Conservation (phyloP, 2,888 invertebrate species). For the Anagyrus pseudococci region DNA sequence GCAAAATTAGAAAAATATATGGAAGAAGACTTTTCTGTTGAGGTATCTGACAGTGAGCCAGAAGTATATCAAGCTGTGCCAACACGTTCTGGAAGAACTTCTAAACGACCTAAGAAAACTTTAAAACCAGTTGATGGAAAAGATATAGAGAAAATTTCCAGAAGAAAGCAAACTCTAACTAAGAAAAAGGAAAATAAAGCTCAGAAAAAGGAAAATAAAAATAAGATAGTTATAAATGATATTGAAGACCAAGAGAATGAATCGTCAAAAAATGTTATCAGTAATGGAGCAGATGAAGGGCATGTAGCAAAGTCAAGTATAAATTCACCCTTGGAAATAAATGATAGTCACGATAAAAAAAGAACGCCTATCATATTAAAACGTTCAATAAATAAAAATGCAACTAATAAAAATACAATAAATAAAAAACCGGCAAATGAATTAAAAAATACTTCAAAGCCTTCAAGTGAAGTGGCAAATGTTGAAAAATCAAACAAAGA, state of each 20-base stretch:
- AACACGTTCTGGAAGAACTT: conserved; percentile 61
- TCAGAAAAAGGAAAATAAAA: conserved; percentile 17
- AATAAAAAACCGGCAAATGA: not conserved
- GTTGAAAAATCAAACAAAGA: conserved; percentile 19
- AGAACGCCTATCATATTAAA: conserved; percentile 8
- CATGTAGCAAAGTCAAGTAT: no score
- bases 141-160: conserved; percentile 20
- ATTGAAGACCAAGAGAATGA: not conserved
- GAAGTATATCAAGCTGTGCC: conserved; percentile 56
- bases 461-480: not conserved
- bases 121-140: conserved; percentile 47
- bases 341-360: conserved; percentile 6
- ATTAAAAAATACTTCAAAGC: not conserved
- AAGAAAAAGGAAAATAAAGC: not conserved
- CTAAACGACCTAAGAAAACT: conserved; percentile 53
- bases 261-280: not conserved
- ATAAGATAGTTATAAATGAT: conserved; percentile 6
- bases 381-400: conserved; percentile 10
- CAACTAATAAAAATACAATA: conserved; percentile 1
- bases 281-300: no score
- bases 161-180: not conserved
- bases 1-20: not conserved
- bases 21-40: conserved; percentile 2
- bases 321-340: no score
- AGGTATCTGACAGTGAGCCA: conserved; percentile 48